Base-by-base conservation (phyloP, 2,113 vertebrate species). In the Pollachius pollachius region DNA sequence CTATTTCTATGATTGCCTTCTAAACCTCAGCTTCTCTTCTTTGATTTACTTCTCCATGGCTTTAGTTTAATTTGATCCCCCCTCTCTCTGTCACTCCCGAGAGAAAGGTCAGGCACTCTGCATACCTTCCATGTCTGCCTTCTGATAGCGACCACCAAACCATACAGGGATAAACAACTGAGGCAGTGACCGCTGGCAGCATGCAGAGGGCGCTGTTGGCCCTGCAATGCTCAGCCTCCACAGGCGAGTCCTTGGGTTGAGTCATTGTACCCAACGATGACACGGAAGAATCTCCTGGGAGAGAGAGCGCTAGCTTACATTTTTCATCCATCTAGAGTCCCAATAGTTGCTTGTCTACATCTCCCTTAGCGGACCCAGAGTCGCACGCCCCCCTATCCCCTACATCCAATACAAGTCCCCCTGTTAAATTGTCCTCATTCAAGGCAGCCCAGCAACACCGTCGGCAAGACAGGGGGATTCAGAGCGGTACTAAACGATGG, bases 91-190 rank as follows among this genome's bases (percentile, higher is more conserved):
- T 57, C 60, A 54, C 54, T 59, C 34, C 69, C 63, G 56, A 58
- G 66, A 57, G 27, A 65, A 69, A 16, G 48, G 23, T 68, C 82
- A 71, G 30, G 41, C n/a, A 68, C 82, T 83, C 77, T 67, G 79
- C 76, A 78, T 84, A 85, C 78, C 81, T 81, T 80, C 83, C 85
- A 87, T 87, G 87, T 78, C 76, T 76, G 78, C 86, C 85, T 80
- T 86, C 85, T 82, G 75, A 87, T 82, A 78, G 80, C 79, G 80
- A 75, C 30, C 81, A 75, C 64, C 81, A 73, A 16, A 80, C 41
- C 41, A 48, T 9, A 48, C 41, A 48, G 69, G 61, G 62, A 59
- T 79, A 64, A 19, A 77, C 69, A 82, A 87, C 85, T 72, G 81
- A 68, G 63, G 68, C 59, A 62, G 56, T 83, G 79, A 23, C 37